Base-by-base conservation (phyloP, 64 coral and sea anemone genomes). In the Porites australiensis region DNA sequence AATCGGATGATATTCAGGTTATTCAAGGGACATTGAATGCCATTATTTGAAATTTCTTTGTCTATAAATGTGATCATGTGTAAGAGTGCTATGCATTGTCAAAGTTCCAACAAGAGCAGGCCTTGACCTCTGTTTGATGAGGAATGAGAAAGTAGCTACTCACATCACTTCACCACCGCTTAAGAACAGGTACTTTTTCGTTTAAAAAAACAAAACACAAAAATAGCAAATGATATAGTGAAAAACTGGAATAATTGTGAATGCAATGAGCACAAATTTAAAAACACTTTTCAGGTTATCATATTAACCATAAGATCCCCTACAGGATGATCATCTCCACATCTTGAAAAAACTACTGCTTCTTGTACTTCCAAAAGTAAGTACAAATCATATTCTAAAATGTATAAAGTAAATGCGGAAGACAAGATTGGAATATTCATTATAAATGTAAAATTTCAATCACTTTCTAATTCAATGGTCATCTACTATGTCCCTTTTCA, bases 341-440 rank as follows among this genome's bases (percentile, higher is more conserved):
- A 53, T n/a, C 75, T 55, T 57, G 50, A 78, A 57, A 13, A 78
- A 57, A 78, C 58, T 63, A 82, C 64, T 64, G 50, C 58, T 62
- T 49, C 49, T 82, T 82, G 79, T 59, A 64, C 79, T 61, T 44
- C 37, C 43, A 82, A 63, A 82, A 82, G 43, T n/a, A 82, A 82
- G 79, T 82, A 82, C 79, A 64, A 82, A 82, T n/a, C 3, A 64
- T 82, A 64, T 65, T 82, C 50, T 47, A 82, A 82, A 82, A 82
- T 82, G 79, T 82, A 59, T 64, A 49, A 19, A 45, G 20, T 82
- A 64, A 61, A n/a, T 19, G 60, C 47, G 58, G 59, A 82, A 19
- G 37, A 73, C 23, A 37, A 12, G 70, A 5, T 64, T n/a, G n/a
- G 13, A 82, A 73, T 13, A 1, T 8, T 23, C 67, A 37, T 12